Evolutionary conservation across 2,888 invertebrate genomes (phyloP).

Genomic region (Nemotelus nigrinus): DNA sequence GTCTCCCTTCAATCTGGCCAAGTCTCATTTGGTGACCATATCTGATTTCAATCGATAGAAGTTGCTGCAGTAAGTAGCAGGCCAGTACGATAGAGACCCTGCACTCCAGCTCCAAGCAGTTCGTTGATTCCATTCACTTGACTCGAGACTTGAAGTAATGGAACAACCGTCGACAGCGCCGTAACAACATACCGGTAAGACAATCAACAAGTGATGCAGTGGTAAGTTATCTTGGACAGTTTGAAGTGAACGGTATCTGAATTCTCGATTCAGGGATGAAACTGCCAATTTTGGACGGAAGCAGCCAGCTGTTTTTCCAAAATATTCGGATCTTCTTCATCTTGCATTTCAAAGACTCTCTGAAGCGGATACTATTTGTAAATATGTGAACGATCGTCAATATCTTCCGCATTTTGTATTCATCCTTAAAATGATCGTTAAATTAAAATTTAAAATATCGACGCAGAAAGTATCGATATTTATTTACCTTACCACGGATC

Average conservation of each 20-base stretch:
- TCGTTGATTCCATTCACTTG: slow-evolving; percentile 19
- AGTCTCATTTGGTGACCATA: slow-evolving; percentile 48
- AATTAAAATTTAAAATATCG: not conserved
- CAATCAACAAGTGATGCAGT: slow-evolving; percentile 24
- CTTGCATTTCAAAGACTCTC: too few relatives aligned
- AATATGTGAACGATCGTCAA: too few relatives aligned
- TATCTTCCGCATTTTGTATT: too few relatives aligned
- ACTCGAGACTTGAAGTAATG: slow-evolving; percentile 24
- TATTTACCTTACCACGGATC: not conserved
- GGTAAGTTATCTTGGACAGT: slow-evolving; percentile 7
- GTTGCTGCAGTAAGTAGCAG: not conserved
- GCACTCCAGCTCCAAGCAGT: slow-evolving; percentile 8
- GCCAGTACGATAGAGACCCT: not conserved
- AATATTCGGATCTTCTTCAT: too few relatives aligned
- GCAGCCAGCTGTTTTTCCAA: too few relatives aligned
- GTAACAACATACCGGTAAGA: slow-evolving; percentile 31
- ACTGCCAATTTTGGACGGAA: too few relatives aligned
- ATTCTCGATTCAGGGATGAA: too few relatives aligned
- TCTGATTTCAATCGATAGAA: slow-evolving; percentile 47
- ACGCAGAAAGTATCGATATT: not conserved
- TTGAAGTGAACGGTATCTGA: slow-evolving; percentile 2
- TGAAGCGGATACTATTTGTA: too few relatives aligned
- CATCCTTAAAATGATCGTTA: not conserved
- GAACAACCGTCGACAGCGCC: slow-evolving; percentile 35
- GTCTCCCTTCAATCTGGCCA: slow-evolving; percentile 41